These are phyloP conservation scores for Condylostylus longicornis DNA, from an alignment of 1,140 invertebrate genomes.

Conservation along the genomic window DNA sequence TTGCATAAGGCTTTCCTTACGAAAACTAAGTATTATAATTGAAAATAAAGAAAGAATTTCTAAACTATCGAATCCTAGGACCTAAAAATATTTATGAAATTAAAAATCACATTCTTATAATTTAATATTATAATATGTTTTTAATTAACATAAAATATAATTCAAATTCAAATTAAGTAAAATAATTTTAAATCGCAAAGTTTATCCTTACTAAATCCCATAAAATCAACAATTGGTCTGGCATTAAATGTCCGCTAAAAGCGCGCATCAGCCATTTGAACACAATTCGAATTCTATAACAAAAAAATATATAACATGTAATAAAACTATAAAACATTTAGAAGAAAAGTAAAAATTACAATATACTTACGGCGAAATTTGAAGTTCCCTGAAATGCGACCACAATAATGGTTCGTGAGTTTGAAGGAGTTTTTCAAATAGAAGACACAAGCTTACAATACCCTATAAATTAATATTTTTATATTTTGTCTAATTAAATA, in stretches of 20 bases:
- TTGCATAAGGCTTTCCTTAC: constrained; percentile 83
- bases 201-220: constrained; percentile 56
- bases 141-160: not conserved
- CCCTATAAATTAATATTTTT: constrained; percentile 45
- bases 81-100: constrained; percentile 17
- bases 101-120: not conserved
- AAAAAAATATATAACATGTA: not conserved
- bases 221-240: constrained; percentile 76
- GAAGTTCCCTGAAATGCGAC: constrained; percentile 73
- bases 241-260: constrained; percentile 83
- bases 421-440: constrained; percentile 84
- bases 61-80: constrained; percentile 80
- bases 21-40: constrained; percentile 76
- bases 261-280: constrained; percentile 93
- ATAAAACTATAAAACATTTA: constrained; percentile 5
- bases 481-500: not conserved
- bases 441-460: constrained; percentile 60
- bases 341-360: not conserved
- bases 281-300: constrained; percentile 45
- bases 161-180: not conserved
- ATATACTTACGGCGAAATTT: constrained; percentile 76
- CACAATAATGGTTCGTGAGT: constrained; percentile 78
- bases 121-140: not conserved
- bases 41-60: constrained; percentile 78
- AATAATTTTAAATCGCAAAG: not conserved